These are phyloP conservation scores for Lasioglossum baleicum DNA, from an alignment of 1,140 invertebrate species.

Conservation along the genomic window DNA sequence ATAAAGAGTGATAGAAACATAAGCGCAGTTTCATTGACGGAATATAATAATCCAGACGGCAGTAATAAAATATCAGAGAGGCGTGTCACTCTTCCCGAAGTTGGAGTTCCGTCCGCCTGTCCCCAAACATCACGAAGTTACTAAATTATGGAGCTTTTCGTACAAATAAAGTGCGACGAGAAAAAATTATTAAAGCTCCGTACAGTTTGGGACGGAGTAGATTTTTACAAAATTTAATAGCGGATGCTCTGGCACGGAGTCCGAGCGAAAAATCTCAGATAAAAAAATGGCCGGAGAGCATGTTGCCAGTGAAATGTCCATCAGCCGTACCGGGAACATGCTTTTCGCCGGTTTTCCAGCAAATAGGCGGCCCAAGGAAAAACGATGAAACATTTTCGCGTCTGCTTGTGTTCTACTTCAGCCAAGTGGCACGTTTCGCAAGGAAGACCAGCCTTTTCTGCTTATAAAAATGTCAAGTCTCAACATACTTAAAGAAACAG, in stretches of 20 bases:
- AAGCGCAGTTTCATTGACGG: too few relatives aligned
- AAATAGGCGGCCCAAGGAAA: not conserved
- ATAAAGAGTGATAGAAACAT: too few relatives aligned
- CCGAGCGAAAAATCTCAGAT: not conserved
- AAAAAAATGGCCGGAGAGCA: not conserved
- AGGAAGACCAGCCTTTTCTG: too few relatives aligned
- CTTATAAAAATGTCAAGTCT: too few relatives aligned
- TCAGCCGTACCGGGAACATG: not conserved
- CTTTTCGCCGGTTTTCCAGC: not conserved
- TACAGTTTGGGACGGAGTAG: not conserved
- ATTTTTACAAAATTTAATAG: not conserved
- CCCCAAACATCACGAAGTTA: too few relatives aligned
- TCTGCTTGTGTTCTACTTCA: not conserved
- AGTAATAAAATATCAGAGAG: too few relatives aligned
- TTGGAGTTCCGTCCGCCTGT: too few relatives aligned
- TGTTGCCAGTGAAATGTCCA: not conserved
- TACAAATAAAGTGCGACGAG: not conserved
- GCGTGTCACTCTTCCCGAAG: too few relatives aligned
- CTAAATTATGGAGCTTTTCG: not conserved
- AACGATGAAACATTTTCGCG: not conserved
- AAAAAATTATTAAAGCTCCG: not conserved
- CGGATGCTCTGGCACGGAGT: not conserved
- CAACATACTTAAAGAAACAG: too few relatives aligned
- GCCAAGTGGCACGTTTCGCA: too few relatives aligned
- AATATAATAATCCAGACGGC: too few relatives aligned